Conservation (phyloP, 2,888 invertebrate species). For the Ischnura elegans region DNA sequence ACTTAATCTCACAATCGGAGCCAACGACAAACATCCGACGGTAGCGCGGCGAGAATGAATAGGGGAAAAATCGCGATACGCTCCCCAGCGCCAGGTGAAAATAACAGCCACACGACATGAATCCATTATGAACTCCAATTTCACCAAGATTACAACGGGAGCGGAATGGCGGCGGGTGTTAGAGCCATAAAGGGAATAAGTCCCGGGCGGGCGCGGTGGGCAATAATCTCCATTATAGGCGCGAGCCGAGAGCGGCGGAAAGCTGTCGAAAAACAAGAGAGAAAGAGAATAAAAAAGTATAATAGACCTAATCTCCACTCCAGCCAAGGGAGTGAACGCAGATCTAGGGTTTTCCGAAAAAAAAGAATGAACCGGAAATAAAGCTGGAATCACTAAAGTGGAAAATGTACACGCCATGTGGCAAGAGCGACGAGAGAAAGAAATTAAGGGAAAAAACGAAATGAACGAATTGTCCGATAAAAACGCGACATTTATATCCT, state of each 20-base stretch:
- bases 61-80: background rate
- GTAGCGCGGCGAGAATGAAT: background rate
- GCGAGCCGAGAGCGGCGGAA: background rate
- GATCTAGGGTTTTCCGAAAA: background rate
- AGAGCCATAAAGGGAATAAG: background rate
- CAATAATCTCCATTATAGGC: background rate
- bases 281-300: background rate
- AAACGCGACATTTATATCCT: background rate
- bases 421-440: background rate
- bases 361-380: background rate
- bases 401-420: background rate
- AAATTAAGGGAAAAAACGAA: background rate
- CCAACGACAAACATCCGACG: background rate
- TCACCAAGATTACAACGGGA: background rate
- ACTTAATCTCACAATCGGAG: conserved; percentile 37
- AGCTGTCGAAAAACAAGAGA: background rate
- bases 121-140: background rate
- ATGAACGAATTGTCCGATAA: background rate
- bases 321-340: background rate
- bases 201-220: background rate
- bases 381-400: background rate
- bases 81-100: background rate
- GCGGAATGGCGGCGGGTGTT: background rate
- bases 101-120: background rate
- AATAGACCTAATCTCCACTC: background rate